Conservation (phyloP, 2,113 vertebrate species). For the Petroica traversi region DNA sequence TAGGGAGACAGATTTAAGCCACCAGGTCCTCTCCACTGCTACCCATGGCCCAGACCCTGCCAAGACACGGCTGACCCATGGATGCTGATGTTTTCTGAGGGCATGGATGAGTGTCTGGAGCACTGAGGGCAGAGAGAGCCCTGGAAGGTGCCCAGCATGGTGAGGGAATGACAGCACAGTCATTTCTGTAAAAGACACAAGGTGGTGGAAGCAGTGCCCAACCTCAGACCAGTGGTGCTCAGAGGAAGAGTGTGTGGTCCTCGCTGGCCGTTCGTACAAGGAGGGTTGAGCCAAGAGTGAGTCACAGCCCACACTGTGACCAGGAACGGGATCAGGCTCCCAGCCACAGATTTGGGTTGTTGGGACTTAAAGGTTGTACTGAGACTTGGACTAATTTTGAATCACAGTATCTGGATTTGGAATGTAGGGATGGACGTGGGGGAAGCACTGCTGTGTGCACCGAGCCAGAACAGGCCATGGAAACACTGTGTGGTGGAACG, state of each 20-base stretch:
- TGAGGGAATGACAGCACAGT: background rate
- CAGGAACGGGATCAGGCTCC: background rate
- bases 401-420: background rate
- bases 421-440: accelerated
- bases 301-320: background rate
- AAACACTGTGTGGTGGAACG: background rate
- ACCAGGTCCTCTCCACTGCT: background rate
- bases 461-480: accelerated
- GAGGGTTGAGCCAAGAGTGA: background rate
- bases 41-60: background rate
- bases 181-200: background rate
- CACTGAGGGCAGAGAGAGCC: background rate
- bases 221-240: background rate
- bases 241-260: background rate
- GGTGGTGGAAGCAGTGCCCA: background rate
- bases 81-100: background rate
- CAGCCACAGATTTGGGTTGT: background rate
- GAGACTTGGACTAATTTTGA: background rate
- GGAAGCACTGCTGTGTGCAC: background rate
- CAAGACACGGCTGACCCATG: accelerated
- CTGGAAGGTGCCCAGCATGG: background rate
- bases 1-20: background rate
- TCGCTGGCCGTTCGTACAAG: accelerated
- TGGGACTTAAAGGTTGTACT: background rate
- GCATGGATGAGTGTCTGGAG: background rate